A percentile compares a stretch with the other conserved stretches of the same genome.
Evolutionary conservation across 2,113 vertebrate genomes (phyloP).

Genomic region (Chionodraco myersi): DNA sequence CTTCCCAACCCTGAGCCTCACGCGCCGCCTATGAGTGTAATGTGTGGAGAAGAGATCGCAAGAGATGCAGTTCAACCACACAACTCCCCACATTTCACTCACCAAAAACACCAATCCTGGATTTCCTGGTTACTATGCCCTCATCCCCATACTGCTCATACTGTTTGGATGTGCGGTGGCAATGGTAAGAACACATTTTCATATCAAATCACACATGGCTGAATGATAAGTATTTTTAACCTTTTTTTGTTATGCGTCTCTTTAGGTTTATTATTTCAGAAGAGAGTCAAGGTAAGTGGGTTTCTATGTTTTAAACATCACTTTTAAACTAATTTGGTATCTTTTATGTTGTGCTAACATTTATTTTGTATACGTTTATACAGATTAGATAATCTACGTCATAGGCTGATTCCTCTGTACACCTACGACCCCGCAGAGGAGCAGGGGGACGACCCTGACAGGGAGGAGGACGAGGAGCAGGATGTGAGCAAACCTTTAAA

Average conservation of each 20-base stretch:
- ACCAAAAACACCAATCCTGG: background rate
- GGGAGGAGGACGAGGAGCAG: slow-evolving; percentile 36
- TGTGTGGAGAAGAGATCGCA: background rate
- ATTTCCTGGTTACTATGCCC: slow-evolving; percentile 42
- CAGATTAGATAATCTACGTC: slow-evolving; percentile 66
- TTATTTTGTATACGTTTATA: background rate
- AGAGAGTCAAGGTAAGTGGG: slow-evolving; percentile 51
- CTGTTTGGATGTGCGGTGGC: slow-evolving; percentile 51
- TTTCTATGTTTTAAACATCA: background rate
- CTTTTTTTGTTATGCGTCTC: background rate
- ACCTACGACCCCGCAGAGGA: slow-evolving; percentile 67
- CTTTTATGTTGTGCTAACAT: background rate
- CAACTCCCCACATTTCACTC: slow-evolving; percentile 44
- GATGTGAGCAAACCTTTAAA: slow-evolving; percentile 25
- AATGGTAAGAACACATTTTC: slow-evolving; percentile 52
- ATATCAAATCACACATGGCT: background rate
- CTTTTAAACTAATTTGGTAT: background rate
- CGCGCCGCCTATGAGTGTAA: background rate
- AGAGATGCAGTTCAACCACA: slow-evolving; percentile 57
- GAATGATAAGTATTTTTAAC: background rate
- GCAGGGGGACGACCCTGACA: slow-evolving; percentile 11
- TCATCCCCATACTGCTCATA: slow-evolving; percentile 33
- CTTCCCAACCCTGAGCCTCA: too few relatives aligned
- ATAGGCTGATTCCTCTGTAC: slow-evolving; percentile 74
- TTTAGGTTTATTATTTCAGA: slow-evolving; percentile 60